phyloP scores from a whole-genome alignment of 2,888 invertebrate genomes.

The Chironomus tentans region DNA sequence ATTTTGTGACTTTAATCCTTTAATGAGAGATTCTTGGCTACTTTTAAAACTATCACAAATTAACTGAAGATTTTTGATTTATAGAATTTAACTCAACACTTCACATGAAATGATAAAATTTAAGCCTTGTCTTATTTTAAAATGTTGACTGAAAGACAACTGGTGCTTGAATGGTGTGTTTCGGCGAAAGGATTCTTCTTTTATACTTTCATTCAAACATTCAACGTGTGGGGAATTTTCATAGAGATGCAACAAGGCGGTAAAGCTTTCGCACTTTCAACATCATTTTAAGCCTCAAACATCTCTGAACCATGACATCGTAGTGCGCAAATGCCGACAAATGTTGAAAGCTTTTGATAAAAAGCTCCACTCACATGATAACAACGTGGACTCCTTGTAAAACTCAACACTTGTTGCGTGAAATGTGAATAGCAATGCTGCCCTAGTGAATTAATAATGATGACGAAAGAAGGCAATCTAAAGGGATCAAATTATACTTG shows the following conservation, averaged over 20 bases:
- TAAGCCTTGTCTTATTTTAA: not conserved
- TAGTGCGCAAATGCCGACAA: not conserved
- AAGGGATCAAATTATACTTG: too few species aligned
- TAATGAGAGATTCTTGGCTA: not conserved
- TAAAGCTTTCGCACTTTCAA: not conserved
- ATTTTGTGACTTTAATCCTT: not conserved
- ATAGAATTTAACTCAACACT: not conserved
- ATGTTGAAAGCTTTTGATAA: not conserved
- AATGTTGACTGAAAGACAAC: not conserved
- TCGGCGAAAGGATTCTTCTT: not conserved
- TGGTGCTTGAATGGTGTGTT: not conserved
- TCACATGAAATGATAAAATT: not conserved
- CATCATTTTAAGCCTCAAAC: not conserved
- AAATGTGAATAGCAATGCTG: not conserved
- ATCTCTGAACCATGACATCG: not conserved
- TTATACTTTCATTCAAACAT: not conserved
- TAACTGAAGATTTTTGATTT: not conserved
- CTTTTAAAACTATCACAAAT: not conserved
- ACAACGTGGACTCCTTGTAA: not conserved
- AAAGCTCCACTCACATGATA: not conserved
- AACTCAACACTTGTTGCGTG: conserved; percentile 1
- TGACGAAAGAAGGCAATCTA: too few species aligned
- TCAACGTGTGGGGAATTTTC: not conserved
- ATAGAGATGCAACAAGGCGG: not conserved
- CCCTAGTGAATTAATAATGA: too few species aligned